Evolutionary conservation across 2,888 invertebrate species (phyloP).

Genomic region (Sarcophaga carnaria): DNA sequence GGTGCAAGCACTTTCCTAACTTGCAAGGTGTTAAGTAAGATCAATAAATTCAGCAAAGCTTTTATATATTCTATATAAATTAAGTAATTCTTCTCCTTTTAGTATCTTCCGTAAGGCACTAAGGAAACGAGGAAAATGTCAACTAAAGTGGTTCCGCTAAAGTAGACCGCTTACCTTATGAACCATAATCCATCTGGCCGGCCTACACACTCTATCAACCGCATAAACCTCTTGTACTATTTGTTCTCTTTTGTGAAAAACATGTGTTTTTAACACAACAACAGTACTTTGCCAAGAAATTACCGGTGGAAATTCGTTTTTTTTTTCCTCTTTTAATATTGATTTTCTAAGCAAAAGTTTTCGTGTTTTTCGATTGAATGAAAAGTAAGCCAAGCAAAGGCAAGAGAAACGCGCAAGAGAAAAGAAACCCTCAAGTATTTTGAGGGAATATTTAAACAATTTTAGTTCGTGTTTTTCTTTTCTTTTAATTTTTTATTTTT

Average conservation of each 20-base stretch:
- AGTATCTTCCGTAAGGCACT: no score
- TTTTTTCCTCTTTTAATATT: slow-evolving; percentile 1
- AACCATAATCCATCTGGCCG: no score
- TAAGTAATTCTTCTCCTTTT: no score
- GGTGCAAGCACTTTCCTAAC: no score
- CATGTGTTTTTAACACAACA: slow-evolving; percentile 1
- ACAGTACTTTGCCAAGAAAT: not conserved
- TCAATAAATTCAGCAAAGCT: no score
- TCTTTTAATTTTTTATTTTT: not conserved
- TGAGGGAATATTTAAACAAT: not conserved
- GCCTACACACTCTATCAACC: no score
- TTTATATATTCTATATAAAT: no score
- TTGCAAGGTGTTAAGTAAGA: no score
- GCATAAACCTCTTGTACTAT: not conserved
- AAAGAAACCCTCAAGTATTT: not conserved
- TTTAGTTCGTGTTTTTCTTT: not conserved
- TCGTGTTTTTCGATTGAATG: slow-evolving; percentile 3
- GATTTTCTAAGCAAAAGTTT: slow-evolving; percentile 14
- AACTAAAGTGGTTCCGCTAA: no score
- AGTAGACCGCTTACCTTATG: no score
- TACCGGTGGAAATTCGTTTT: slow-evolving; percentile 6
- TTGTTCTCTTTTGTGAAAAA: not conserved
- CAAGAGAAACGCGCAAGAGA: not conserved
- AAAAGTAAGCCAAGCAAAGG: not conserved
- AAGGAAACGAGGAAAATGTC: no score